Percentiles rank a stretch among this genome's conserved stretches.
Conservation (phyloP, 2,113 vertebrate species). For the Thomomys bottae region DNA sequence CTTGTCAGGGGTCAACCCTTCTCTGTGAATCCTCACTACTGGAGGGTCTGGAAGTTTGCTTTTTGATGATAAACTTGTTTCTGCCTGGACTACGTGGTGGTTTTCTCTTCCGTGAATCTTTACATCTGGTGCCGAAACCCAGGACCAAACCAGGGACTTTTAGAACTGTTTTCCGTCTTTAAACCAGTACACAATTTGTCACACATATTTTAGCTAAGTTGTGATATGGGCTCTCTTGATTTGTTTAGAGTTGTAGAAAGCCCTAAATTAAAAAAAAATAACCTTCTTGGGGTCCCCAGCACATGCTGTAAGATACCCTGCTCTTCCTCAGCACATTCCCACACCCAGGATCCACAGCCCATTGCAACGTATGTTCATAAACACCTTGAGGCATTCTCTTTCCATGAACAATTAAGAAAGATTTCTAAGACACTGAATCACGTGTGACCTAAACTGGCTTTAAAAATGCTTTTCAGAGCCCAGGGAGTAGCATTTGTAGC, state of each 20-base stretch:
- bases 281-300: neutral
- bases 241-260: conserved; percentile 58
- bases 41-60: too few species aligned
- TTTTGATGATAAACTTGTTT: too few species aligned
- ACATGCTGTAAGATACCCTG: neutral
- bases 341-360: conserved; percentile 61
- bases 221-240: conserved; percentile 35
- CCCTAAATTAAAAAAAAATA: conserved; percentile 36
- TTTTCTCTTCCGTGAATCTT: too few species aligned
- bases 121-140: too few species aligned
- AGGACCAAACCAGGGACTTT: too few species aligned
- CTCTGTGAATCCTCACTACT: too few species aligned
- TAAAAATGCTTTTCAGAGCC: conserved; percentile 82
- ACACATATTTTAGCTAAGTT: conserved; percentile 54
- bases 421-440: conserved; percentile 83
- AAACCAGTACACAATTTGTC: conserved; percentile 29
- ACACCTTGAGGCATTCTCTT: conserved; percentile 69
- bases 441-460: conserved; percentile 84
- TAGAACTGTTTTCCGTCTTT: conserved; percentile 41
- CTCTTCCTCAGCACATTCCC: neutral
- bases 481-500: conserved; percentile 76
- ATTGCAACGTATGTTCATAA: conserved; percentile 75
- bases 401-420: conserved; percentile 82
- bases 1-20: too few species aligned
- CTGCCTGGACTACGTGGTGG: too few species aligned